These are phyloP conservation scores for Sarcophaga subvicina DNA, from an alignment of 2,888 invertebrate genomes.

Conservation along the genomic window DNA sequence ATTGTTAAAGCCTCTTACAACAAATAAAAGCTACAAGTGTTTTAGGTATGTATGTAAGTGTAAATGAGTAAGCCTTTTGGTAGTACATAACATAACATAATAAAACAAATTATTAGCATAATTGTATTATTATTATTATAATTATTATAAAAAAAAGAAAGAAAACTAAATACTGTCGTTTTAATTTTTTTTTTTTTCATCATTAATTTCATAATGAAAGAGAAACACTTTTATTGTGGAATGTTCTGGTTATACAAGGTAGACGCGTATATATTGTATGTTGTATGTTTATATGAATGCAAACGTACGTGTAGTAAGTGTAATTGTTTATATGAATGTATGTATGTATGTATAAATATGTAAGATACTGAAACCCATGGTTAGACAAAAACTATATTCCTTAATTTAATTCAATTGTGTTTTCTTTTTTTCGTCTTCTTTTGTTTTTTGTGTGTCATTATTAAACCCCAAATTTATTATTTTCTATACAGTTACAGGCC, in stretches of 20 bases:
- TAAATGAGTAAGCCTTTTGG: constrained; percentile 17
- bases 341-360: constrained; percentile 61
- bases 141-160: constrained; percentile 34
- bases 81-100: constrained; percentile 15
- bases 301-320: background rate
- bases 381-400: background rate
- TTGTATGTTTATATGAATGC: constrained; percentile 37
- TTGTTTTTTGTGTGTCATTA: background rate
- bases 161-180: constrained; percentile 55
- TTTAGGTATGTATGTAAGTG: constrained; percentile 32
- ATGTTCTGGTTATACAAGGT: constrained; percentile 61
- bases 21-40: constrained; percentile 49
- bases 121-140: background rate
- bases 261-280: constrained; percentile 6
- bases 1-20: constrained; percentile 59
- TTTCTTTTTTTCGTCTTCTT: constrained; percentile 5
- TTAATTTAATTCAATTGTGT: background rate
- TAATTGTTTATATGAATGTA: constrained; percentile 43
- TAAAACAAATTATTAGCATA: constrained; percentile 11
- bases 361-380: constrained; percentile 66
- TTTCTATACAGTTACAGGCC: background rate
- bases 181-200: constrained; percentile 34
- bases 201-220: background rate
- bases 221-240: constrained; percentile 59
- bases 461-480: background rate